phyloP scores from a whole-genome alignment of 2,113 vertebrate species.

The Danionella cerebrum region DNA sequence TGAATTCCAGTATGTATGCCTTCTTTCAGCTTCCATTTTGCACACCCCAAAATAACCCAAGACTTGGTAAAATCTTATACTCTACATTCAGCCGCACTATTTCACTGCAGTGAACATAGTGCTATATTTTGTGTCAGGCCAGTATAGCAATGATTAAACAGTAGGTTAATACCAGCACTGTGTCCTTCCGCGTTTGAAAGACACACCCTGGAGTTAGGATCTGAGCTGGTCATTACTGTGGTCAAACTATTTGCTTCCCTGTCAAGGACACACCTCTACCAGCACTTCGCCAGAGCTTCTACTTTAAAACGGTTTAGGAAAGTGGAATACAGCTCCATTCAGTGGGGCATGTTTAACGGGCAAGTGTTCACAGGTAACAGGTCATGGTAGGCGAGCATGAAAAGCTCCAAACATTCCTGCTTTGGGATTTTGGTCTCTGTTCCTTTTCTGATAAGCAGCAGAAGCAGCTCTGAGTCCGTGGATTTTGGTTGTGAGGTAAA shows the following conservation, averaged over 20 bases:
- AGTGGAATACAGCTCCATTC: background rate
- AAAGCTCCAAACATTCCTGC: conserved; percentile 43
- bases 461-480: background rate
- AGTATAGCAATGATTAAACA: conserved; percentile 36
- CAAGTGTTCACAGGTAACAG: background rate
- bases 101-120: background rate
- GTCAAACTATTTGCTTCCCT: conserved; percentile 14
- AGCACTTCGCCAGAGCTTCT: background rate
- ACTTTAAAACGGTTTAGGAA: background rate
- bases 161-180: conserved; percentile 15
- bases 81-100: too few species aligned
- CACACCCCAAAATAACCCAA: too few species aligned
- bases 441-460: background rate
- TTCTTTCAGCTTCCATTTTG: too few species aligned
- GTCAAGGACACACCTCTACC: conserved; percentile 44
- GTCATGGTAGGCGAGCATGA: conserved; percentile 12
- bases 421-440: background rate
- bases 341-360: background rate
- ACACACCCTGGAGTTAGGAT: conserved; percentile 61
- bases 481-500: background rate
- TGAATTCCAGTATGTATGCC: too few species aligned
- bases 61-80: too few species aligned
- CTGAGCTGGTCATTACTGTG: conserved; percentile 61
- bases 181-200: conserved; percentile 53
- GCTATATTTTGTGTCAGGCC: background rate